Conservation (phyloP, 2,797 vertebrate species). For the Sebastolobus alascanus region DNA sequence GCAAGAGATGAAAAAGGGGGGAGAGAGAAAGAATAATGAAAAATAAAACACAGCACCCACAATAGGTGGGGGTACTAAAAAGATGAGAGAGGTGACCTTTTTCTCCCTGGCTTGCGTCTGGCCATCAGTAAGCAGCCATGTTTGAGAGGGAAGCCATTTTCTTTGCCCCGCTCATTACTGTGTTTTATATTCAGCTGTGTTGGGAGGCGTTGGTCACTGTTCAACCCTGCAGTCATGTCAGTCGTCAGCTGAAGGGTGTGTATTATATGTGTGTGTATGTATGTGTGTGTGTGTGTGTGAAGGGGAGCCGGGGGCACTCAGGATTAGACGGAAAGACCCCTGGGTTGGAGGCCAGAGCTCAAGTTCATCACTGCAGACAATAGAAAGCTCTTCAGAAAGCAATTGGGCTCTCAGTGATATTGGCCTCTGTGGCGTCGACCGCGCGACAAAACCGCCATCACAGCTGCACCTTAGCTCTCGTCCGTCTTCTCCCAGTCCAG, state of each 20-base stretch:
- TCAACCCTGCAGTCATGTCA: constrained; percentile 77
- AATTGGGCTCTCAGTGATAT: constrained; percentile 84
- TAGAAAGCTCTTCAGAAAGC: constrained; percentile 89
- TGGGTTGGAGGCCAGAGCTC: constrained; percentile 92
- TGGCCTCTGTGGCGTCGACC: constrained; percentile 47
- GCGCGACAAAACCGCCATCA: constrained; percentile 20
- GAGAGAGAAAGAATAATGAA: constrained; percentile 13
- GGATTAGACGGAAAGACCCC: constrained; percentile 85
- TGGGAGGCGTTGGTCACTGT: constrained; percentile 79
- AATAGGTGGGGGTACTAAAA: constrained; percentile 57
- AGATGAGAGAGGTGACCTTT: constrained; percentile 84
- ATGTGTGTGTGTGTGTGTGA: constrained; percentile 37
- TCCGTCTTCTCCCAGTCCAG: constrained; percentile 13
- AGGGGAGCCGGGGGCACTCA: constrained; percentile 65
- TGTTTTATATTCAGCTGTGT: constrained; percentile 83
- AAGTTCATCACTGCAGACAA: constrained; percentile 93
- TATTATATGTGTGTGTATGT: constrained; percentile 31
- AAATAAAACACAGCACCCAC: constrained; percentile 17
- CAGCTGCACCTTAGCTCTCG: constrained; percentile 15
- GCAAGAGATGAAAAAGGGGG: constrained; percentile 54
- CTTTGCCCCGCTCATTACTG: constrained; percentile 80
- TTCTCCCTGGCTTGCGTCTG: constrained; percentile 64
- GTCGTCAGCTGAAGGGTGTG: constrained; percentile 76
- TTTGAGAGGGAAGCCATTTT: constrained; percentile 87
- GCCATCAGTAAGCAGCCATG: constrained; percentile 82